Evolutionary conservation across 2,113 vertebrate genomes (phyloP).

Genomic region (Rhombomys opimus): DNA sequence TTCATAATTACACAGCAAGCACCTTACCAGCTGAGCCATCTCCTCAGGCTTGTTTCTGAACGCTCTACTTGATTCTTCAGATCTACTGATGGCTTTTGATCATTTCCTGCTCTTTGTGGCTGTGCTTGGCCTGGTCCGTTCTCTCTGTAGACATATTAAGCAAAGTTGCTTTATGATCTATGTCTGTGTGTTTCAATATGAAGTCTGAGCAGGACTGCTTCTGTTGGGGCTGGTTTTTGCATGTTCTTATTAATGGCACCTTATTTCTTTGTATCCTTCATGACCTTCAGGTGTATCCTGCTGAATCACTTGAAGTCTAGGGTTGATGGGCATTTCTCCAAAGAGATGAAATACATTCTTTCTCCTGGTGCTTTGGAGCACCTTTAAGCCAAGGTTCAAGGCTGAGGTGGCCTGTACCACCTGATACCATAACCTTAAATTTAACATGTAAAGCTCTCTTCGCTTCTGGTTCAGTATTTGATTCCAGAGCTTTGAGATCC

Average conservation of each 20-base stretch:
- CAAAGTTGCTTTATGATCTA: neutral
- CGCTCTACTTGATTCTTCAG: constrained; percentile 3
- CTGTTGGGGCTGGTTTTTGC: neutral
- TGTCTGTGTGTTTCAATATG: neutral
- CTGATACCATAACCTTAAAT: neutral
- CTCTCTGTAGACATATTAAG: neutral
- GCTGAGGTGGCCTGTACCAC: neutral
- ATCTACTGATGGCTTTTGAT: neutral
- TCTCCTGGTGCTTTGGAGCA: neutral
- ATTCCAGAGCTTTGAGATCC: neutral
- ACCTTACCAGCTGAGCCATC: neutral
- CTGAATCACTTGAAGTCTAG: neutral
- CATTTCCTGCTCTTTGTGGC: neutral
- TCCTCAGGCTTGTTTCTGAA: neutral
- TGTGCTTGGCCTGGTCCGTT: neutral
- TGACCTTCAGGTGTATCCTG: constrained; percentile 1
- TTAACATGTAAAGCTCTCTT: neutral
- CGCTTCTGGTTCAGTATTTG: neutral
- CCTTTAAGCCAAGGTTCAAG: neutral
- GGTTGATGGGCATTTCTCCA: neutral
- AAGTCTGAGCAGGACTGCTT: neutral
- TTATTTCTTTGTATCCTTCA: neutral
- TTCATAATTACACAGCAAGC: neutral
- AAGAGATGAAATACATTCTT: neutral
- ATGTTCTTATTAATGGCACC: neutral